Evolutionary conservation across 2,113 vertebrate genomes (phyloP).

Genomic region (Corvus cornix): DNA sequence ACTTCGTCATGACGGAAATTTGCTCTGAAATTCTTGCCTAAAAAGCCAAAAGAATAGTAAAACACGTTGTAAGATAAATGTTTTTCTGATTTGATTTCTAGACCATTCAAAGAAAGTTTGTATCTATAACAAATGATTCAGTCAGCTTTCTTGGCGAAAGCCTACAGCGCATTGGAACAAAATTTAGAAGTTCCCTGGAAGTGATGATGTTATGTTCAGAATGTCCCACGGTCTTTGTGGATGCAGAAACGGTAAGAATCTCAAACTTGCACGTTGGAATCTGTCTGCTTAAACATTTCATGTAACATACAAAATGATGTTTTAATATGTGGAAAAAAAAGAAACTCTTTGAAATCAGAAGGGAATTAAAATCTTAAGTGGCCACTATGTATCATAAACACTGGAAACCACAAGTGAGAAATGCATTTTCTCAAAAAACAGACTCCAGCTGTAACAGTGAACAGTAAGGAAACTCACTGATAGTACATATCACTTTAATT

Average conservation of each 20-base stretch:
- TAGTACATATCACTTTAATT: background rate
- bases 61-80: background rate
- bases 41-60: background rate
- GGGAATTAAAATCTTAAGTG: background rate
- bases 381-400: background rate
- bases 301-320: background rate
- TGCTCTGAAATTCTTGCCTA: background rate
- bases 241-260: slow-evolving; percentile 93
- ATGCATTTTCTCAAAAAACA: background rate
- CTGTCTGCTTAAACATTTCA: background rate
- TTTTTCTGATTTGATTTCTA: slow-evolving; percentile 47
- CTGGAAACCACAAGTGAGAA: background rate
- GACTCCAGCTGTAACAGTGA: background rate
- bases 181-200: slow-evolving; percentile 92
- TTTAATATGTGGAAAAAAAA: background rate
- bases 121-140: slow-evolving; percentile 87
- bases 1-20: background rate
- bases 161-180: slow-evolving; percentile 92
- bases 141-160: slow-evolving; percentile 88
- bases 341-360: background rate
- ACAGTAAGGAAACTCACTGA: background rate
- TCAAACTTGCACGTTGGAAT: rapidly evolving
- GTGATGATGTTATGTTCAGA: slow-evolving; percentile 92
- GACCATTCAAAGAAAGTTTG: slow-evolving; percentile 92
- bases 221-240: slow-evolving; percentile 95